A percentile compares a stretch with the other conserved stretches of the same genome.
These are phyloP conservation scores for Brenthis ino DNA, from an alignment of 2,888 invertebrate species.

Conservation along the genomic window DNA sequence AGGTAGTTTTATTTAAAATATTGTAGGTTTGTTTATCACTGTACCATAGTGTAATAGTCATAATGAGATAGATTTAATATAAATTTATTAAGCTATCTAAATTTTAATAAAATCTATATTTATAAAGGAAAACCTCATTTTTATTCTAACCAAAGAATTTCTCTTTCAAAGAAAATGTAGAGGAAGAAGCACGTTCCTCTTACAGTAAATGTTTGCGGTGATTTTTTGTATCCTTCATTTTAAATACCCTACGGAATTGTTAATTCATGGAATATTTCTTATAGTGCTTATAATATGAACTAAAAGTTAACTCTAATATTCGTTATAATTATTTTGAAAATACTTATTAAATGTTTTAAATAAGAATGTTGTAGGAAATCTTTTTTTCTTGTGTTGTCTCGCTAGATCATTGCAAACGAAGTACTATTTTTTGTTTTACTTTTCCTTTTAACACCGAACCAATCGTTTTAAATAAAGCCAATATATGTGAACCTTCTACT, in stretches of 20 bases:
- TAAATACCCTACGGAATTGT: slow-evolving; percentile 1
- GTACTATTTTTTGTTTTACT: too few species aligned
- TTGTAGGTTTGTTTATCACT: too few species aligned
- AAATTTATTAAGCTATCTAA: background rate
- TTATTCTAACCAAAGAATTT: slow-evolving; percentile 5
- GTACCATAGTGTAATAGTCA: too few species aligned
- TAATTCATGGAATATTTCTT: slow-evolving; percentile 1
- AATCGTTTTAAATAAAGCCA: too few species aligned
- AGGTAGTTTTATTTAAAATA: too few species aligned
- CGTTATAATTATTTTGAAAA: background rate
- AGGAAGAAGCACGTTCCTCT: slow-evolving; percentile 8
- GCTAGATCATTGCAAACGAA: too few species aligned
- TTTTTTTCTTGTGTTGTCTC: too few species aligned
- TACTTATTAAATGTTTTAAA: background rate
- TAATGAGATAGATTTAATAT: background rate
- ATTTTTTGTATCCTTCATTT: background rate
- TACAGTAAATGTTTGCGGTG: slow-evolving; percentile 12
- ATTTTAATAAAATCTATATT: background rate
- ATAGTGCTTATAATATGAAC: background rate
- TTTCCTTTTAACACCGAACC: too few species aligned
- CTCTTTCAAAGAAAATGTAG: background rate
- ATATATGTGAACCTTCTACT: too few species aligned
- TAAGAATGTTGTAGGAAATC: background rate
- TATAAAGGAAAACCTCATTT: background rate
- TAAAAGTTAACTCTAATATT: background rate